phyloP scores from a whole-genome alignment of 2,113 vertebrate genomes.

The Amphiprion percula region DNA sequence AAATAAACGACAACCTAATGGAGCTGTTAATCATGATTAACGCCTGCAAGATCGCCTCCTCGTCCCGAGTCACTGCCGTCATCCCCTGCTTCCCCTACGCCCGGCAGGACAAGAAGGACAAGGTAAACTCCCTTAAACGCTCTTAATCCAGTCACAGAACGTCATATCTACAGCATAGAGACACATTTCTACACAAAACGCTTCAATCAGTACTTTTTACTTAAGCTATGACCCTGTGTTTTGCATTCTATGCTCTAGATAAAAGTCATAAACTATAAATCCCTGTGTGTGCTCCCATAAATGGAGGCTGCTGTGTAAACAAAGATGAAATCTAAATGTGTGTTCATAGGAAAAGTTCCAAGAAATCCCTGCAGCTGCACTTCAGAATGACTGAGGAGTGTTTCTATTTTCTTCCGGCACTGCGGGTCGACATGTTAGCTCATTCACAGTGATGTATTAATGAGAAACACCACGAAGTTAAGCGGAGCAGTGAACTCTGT shows the following conservation, averaged over 20 bases:
- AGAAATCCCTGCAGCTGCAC: no score
- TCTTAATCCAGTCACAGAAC: background rate
- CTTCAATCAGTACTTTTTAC: no score
- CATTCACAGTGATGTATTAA: background rate
- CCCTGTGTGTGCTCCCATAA: no score
- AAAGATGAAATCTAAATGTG: no score
- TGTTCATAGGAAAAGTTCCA: no score
- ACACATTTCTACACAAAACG: no score
- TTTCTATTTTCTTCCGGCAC: background rate
- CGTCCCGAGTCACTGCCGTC: slow-evolving; percentile 84
- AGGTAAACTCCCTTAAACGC: slow-evolving; percentile 59
- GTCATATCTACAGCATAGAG: no score
- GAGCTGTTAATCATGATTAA: slow-evolving; percentile 87
- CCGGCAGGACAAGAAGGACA: slow-evolving; percentile 86
- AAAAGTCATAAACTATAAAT: no score
- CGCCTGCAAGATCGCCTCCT: slow-evolving; percentile 86
- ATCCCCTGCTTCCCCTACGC: slow-evolving; percentile 87
- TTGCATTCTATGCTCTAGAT: no score
- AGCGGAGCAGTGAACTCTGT: background rate
- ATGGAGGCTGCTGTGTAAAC: no score
- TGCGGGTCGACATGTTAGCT: background rate
- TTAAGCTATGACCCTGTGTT: no score
- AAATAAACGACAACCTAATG: slow-evolving; percentile 87
- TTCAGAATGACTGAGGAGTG: background rate
- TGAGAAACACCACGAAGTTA: background rate